A percentile compares a stretch with the other conserved stretches of the same genome.
Evolutionary conservation across 2,888 invertebrate genomes (phyloP).

Genomic region (Himalopsyche kuldschensis): DNA sequence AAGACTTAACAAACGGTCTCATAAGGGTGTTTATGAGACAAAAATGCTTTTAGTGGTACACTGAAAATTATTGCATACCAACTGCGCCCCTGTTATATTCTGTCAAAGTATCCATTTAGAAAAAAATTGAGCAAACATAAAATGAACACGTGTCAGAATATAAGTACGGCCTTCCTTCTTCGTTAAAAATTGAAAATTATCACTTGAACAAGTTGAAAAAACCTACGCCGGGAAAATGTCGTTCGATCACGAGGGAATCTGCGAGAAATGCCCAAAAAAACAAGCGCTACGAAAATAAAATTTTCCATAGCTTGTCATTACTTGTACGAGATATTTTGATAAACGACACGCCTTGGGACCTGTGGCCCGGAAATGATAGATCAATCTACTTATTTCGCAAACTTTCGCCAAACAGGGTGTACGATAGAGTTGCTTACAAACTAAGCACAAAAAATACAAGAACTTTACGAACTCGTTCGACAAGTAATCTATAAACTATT

Average conservation of each 20-base stretch:
- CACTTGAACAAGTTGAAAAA: background rate
- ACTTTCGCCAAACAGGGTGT: background rate
- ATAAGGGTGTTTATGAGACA: background rate
- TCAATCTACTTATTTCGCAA: constrained; percentile 4
- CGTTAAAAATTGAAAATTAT: too few relatives aligned
- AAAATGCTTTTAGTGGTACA: background rate
- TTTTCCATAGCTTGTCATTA: background rate
- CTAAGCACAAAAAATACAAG: background rate
- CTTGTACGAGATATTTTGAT: constrained; percentile 12
- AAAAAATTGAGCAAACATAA: too few relatives aligned
- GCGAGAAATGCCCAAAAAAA: background rate
- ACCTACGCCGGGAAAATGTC: background rate
- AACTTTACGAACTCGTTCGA: too few relatives aligned
- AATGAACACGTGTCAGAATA: too few relatives aligned
- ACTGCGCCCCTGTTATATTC: background rate
- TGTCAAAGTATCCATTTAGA: too few relatives aligned
- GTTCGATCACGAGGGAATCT: background rate
- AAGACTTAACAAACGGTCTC: background rate
- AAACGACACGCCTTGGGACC: constrained; percentile 9
- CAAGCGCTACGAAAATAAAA: background rate
- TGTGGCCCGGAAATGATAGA: constrained; percentile 7
- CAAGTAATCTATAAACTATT: too few relatives aligned
- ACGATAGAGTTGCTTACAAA: background rate
- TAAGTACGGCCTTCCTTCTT: too few relatives aligned
- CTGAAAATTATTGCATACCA: background rate